These are phyloP conservation scores for Frankliniella fusca DNA, from an alignment of 2,888 invertebrate species.

Conservation along the genomic window DNA sequence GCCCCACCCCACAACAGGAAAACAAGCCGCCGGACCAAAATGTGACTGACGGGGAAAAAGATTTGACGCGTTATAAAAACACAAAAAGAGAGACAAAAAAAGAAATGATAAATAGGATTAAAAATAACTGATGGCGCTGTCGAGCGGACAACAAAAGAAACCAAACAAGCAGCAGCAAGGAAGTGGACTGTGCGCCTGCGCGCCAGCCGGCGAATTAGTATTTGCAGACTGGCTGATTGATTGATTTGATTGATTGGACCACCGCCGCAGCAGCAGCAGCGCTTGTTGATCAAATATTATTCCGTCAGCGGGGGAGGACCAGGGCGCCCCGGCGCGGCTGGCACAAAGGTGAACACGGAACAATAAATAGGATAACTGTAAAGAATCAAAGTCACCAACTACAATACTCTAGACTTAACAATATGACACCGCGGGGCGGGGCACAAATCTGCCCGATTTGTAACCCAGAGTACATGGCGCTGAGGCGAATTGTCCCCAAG, in stretches of 20 bases:
- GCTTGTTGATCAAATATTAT: slow-evolving; percentile 16
- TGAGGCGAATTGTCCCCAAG: no score
- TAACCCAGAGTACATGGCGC: no score
- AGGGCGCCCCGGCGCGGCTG: no score
- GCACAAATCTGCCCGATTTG: no score
- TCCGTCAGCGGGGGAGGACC: not conserved
- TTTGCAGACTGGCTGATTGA: slow-evolving; percentile 13
- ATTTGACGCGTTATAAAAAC: not conserved
- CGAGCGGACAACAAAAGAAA: not conserved
- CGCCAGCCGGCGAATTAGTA: not conserved
- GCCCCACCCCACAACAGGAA: not conserved
- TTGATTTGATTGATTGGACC: slow-evolving; percentile 10
- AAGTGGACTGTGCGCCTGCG: not conserved
- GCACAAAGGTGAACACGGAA: not conserved
- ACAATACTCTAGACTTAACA: no score
- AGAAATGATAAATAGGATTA: not conserved
- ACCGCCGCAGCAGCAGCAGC: not conserved
- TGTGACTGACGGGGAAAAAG: slow-evolving; percentile 1
- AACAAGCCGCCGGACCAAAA: not conserved
- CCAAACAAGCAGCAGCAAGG: not conserved
- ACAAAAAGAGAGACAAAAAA: not conserved
- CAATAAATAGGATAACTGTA: no score
- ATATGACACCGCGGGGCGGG: no score
- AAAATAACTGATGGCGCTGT: not conserved
- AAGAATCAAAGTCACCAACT: no score